phyloP scores from a whole-genome alignment of 2,113 vertebrate genomes.

The Carollia perspicillata region DNA sequence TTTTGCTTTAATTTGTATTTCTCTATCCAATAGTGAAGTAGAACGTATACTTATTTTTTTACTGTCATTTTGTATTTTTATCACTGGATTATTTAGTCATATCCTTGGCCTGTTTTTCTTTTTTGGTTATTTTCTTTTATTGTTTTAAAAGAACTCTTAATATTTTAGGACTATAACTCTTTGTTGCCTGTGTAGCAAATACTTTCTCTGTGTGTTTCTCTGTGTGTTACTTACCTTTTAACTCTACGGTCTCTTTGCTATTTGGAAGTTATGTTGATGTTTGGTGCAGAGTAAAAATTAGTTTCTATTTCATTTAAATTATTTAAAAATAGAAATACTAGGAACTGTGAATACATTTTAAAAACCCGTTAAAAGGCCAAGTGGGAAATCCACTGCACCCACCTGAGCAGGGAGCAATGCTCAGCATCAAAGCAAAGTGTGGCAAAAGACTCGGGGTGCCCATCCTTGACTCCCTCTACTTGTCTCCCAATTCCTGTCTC shows the following conservation, averaged over 20 bases:
- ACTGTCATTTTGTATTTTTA: background rate
- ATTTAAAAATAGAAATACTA: background rate
- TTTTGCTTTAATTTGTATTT: background rate
- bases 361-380: background rate
- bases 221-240: background rate
- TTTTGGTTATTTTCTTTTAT: background rate
- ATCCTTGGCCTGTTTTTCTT: background rate
- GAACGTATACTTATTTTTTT: background rate
- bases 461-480: background rate
- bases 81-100: background rate
- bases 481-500: background rate
- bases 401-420: background rate
- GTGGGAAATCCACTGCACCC: background rate
- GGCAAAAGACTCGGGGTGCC: background rate
- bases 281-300: background rate
- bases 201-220: background rate
- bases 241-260: background rate
- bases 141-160: background rate
- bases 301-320: slow-evolving; percentile 25
- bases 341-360: background rate
- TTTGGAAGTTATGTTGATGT: background rate
- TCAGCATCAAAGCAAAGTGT: background rate
- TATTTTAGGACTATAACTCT: background rate
- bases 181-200: background rate
- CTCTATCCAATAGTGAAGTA: background rate